Evolutionary conservation across 2,113 vertebrate species (phyloP).

Genomic region (Tupaia tana): DNA sequence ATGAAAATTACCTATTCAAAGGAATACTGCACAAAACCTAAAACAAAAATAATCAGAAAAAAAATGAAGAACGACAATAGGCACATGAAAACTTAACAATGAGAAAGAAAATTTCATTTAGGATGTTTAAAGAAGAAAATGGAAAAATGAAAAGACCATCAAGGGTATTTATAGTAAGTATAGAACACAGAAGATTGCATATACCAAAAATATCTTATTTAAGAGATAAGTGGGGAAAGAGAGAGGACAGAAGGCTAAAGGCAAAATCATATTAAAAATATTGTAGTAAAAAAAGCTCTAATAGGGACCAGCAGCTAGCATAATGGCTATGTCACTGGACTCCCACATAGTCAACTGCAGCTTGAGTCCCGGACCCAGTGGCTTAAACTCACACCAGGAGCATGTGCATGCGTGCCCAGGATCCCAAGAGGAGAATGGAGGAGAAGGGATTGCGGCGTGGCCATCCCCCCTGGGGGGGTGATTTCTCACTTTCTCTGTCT

Average conservation of each 20-base stretch:
- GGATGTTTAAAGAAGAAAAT: constrained; percentile 37
- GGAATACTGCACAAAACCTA: constrained; percentile 31
- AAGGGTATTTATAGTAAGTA: background rate
- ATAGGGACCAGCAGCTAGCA: too few species aligned
- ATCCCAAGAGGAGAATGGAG: too few species aligned
- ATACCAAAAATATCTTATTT: constrained; percentile 12
- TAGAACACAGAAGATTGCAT: background rate
- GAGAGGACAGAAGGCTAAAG: background rate
- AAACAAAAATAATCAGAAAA: background rate
- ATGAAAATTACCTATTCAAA: background rate
- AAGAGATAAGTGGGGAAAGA: background rate
- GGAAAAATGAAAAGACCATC: constrained; percentile 36
- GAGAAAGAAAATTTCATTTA: constrained; percentile 31
- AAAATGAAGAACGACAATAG: background rate
- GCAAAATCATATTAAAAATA: background rate
- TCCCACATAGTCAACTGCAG: too few species aligned
- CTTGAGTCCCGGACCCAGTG: too few species aligned
- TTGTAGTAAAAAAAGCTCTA: too few species aligned
- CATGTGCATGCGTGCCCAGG: too few species aligned
- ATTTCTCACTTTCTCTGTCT: too few species aligned
- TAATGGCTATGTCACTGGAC: too few species aligned
- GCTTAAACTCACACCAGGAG: too few species aligned
- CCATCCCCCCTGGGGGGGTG: too few species aligned
- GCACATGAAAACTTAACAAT: background rate
- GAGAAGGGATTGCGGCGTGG: too few species aligned